Evolutionary conservation across 2,888 invertebrate species (phyloP).

Genomic region (Tricholauxania praeusta): DNA sequence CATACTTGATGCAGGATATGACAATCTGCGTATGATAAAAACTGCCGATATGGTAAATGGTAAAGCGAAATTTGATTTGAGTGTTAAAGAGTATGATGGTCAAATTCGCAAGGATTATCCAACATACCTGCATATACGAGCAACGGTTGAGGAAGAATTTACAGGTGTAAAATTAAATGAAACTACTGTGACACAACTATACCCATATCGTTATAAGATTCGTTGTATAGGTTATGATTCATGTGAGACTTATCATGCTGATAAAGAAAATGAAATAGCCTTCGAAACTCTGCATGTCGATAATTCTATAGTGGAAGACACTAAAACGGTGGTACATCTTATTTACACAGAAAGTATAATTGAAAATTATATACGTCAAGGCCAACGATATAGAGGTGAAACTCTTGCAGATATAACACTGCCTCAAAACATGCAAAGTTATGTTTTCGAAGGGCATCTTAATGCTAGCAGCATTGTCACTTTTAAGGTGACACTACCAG

Average conservation of each 20-base stretch:
- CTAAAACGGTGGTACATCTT: conserved; percentile 71
- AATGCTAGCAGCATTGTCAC: conserved; percentile 76
- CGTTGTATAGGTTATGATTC: conserved; percentile 76
- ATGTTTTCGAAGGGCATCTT: conserved; percentile 64
- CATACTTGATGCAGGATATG: conserved; percentile 74
- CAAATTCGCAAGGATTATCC: conserved; percentile 45
- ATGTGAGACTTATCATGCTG: conserved; percentile 91
- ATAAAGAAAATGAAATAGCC: conserved; percentile 85
- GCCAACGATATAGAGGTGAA: background rate
- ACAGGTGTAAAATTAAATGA: conserved; percentile 86
- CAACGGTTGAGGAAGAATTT: conserved; percentile 89
- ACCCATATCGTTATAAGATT: conserved; percentile 82
- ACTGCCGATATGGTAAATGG: conserved; percentile 59
- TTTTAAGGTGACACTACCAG: conserved; percentile 74
- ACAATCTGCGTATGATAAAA: conserved; percentile 51
- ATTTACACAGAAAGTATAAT: conserved; percentile 54
- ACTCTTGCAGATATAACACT: conserved; percentile 42
- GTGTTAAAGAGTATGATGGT: conserved; percentile 56
- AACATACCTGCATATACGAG: conserved; percentile 73
- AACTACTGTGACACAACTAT: conserved; percentile 79
- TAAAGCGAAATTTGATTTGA: conserved; percentile 61
- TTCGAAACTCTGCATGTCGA: conserved; percentile 80
- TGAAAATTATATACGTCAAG: background rate
- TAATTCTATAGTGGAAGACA: conserved; percentile 74
- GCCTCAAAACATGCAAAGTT: conserved; percentile 66